A percentile compares a stretch with the other conserved stretches of the same genome.
Conservation (phyloP, 2,113 vertebrate genomes). For the Diadophis punctatus region DNA sequence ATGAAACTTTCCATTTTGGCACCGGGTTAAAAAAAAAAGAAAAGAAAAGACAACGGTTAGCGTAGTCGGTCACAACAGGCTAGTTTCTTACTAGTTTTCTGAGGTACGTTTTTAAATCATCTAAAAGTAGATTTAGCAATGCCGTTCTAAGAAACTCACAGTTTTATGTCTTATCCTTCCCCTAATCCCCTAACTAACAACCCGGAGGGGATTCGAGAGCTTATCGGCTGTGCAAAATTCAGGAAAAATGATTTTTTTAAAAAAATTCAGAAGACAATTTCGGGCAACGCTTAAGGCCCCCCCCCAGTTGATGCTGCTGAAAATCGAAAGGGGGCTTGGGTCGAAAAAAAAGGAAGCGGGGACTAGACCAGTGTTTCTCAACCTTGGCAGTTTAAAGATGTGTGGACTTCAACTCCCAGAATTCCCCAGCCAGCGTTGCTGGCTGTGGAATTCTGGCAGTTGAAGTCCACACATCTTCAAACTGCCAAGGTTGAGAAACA, state of each 20-base stretch:
- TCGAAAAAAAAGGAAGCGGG: not conserved
- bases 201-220: slow-evolving; percentile 63
- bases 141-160: slow-evolving; percentile 64
- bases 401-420: no score
- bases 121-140: slow-evolving; percentile 53
- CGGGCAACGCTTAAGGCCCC: slow-evolving; percentile 16
- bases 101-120: slow-evolving; percentile 65
- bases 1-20: slow-evolving; percentile 84
- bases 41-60: slow-evolving; percentile 54
- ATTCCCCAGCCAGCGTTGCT: no score
- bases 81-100: slow-evolving; percentile 64
- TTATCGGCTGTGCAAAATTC: slow-evolving; percentile 79
- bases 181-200: slow-evolving; percentile 65
- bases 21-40: slow-evolving; percentile 71
- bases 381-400: no score
- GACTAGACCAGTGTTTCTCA: no score
- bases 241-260: slow-evolving; percentile 47
- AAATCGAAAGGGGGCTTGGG: not conserved
- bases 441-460: no score
- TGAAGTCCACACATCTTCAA: no score
- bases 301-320: not conserved
- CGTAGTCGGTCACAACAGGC: slow-evolving; percentile 47
- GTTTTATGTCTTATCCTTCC: slow-evolving; percentile 60
- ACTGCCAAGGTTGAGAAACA: no score
- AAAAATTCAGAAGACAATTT: not conserved